Percentiles rank a stretch among this genome's conserved stretches.
Conservation (phyloP, 2,888 invertebrate genomes). For the Entomobrya proxima region DNA sequence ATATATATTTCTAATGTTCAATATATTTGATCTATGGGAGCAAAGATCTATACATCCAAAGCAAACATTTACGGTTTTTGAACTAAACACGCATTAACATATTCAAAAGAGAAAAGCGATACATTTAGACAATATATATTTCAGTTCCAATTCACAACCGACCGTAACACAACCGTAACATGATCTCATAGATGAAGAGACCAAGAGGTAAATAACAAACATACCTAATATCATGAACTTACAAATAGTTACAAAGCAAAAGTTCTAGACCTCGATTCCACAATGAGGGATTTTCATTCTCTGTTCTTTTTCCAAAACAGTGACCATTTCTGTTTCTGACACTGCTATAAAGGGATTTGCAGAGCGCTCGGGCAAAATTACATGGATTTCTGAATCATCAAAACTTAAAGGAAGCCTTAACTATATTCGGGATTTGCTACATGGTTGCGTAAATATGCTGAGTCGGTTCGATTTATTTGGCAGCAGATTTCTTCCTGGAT, state of each 20-base stretch:
- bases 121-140: too few relatives aligned
- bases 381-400: background rate
- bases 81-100: background rate
- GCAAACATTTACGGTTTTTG: slow-evolving; percentile 8
- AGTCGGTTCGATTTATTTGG: background rate
- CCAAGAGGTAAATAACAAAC: too few relatives aligned
- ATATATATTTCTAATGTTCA: background rate
- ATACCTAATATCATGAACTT: too few relatives aligned
- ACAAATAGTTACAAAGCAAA: too few relatives aligned
- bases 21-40: too few relatives aligned
- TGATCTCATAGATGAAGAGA: too few relatives aligned
- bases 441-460: background rate
- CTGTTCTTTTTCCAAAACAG: background rate
- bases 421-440: background rate
- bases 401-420: background rate
- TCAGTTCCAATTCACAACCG: too few relatives aligned
- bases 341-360: slow-evolving; percentile 61
- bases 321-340: slow-evolving; percentile 55
- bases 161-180: too few relatives aligned
- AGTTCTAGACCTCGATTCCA: background rate
- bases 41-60: too few relatives aligned
- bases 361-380: slow-evolving; percentile 22
- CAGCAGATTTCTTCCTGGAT: background rate
- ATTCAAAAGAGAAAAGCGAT: background rate
- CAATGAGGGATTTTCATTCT: slow-evolving; percentile 16